Base-by-base conservation (phyloP, 1,140 invertebrate species). In the Cepaea nemoralis region DNA sequence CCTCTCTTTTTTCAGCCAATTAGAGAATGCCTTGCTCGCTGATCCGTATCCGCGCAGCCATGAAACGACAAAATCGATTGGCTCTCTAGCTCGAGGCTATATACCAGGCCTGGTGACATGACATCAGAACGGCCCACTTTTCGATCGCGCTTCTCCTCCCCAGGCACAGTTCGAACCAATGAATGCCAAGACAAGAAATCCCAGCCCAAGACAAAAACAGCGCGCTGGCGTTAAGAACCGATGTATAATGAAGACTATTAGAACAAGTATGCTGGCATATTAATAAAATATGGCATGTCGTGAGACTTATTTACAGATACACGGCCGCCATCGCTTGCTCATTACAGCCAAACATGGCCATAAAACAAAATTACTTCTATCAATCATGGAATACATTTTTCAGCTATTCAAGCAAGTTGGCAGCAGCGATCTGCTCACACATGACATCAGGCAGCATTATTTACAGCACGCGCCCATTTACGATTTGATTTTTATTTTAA, bases 1-100 rank as follows among this genome's bases (percentile, higher is more conserved):
- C 22, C 16, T 2, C 50, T 14, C 8, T 2, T 2, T 6, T 8
- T 14, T 39, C 66, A 69, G 22, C 31, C 66, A 69, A 39, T 69
- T 39, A 33, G 14, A 39, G 24, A n/a, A 42, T 14, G 24, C 27
- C 5, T 40, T 73, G 39, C 12, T 73, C 39, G 39, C 39, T 42
- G 5, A 73, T 8, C 70, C 70, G 70, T 42, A 40, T 37, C 70
- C 37, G 14, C 3, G 37, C 70, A 2, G 5, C 6, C 3, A 31
- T 73, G 37, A 42, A 39, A 73, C 70, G 70, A 73, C 24, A 16
- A n/a, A 73, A 14, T 40, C 27, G 5, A 73, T 73, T 73, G 70
- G 70, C 39, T n/a, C 35, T 42, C 3, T 39, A 6, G 70, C 70
- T 40, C 37, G 70, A 8, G 70, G 33, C 12, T 6, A 40, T 37